A percentile compares a stretch with the other conserved stretches of the same genome.
Evolutionary conservation across 2,888 invertebrate species (phyloP).

Genomic region (Conchocele bisecta): DNA sequence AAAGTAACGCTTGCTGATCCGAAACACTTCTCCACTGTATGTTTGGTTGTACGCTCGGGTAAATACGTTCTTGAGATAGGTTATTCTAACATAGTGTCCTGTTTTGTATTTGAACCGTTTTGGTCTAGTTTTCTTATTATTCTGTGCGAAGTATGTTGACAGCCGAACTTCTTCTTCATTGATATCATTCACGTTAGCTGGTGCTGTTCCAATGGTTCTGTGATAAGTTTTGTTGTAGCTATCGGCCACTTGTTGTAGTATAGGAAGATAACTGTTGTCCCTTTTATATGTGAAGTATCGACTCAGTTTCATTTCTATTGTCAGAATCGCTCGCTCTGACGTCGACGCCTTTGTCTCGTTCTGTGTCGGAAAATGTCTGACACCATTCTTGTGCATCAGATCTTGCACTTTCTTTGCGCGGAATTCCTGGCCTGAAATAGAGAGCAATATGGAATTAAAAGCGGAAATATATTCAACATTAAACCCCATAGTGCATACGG

Average conservation of each 20-base stretch:
- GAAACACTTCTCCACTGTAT: slow-evolving; percentile 39
- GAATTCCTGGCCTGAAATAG: slow-evolving; percentile 37
- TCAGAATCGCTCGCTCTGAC: slow-evolving; percentile 32
- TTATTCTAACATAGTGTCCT: slow-evolving; percentile 42
- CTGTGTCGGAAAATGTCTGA: slow-evolving; percentile 27
- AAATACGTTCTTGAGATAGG: slow-evolving; percentile 34
- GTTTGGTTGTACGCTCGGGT: slow-evolving; percentile 47
- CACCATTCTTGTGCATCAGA: slow-evolving; percentile 2
- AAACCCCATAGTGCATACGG: too few relatives aligned
- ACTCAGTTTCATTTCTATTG: slow-evolving; percentile 24
- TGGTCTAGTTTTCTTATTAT: slow-evolving; percentile 1
- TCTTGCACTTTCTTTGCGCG: slow-evolving; percentile 27
- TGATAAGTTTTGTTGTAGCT: slow-evolving; percentile 48
- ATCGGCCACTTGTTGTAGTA: slow-evolving; percentile 18
- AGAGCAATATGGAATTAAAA: too few relatives aligned
- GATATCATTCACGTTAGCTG: slow-evolving; percentile 19
- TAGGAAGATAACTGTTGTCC: slow-evolving; percentile 24
- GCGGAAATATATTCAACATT: too few relatives aligned
- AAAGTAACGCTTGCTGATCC: slow-evolving; percentile 19
- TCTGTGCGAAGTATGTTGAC: slow-evolving; percentile 8
- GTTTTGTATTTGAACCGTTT: slow-evolving; percentile 42
- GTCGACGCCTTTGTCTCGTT: slow-evolving; percentile 32
- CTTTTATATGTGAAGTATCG: slow-evolving; percentile 36
- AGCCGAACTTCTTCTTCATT: slow-evolving; percentile 22
- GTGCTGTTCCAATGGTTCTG: slow-evolving; percentile 44